Evolutionary conservation across 1,140 invertebrate genomes (phyloP).

Genomic region (Bombus impatiens): DNA sequence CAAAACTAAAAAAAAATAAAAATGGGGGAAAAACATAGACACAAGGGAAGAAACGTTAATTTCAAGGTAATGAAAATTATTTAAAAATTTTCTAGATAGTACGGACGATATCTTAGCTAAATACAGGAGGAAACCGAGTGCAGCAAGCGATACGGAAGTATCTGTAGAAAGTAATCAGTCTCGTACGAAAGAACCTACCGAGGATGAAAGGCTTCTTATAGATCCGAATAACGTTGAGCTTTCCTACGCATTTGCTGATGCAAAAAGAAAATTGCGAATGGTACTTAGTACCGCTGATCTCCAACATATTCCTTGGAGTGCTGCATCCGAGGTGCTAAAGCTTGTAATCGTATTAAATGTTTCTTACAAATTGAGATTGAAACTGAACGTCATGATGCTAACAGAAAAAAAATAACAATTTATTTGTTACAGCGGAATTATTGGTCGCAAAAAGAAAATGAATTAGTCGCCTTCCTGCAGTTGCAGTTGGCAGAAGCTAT

Average conservation of each 20-base stretch:
- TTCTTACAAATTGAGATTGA: neutral
- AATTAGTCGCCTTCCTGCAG: slow-evolving; percentile 88
- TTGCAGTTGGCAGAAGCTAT: slow-evolving; percentile 94
- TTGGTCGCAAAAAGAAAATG: slow-evolving; percentile 84
- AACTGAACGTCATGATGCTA: neutral
- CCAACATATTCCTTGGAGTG: slow-evolving; percentile 81
- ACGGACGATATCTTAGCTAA: slow-evolving; percentile 97
- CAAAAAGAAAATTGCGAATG: slow-evolving; percentile 95
- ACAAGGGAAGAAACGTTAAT: too few relatives aligned
- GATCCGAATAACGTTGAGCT: slow-evolving; percentile 86
- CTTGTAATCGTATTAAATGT: neutral
- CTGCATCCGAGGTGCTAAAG: slow-evolving; percentile 74
- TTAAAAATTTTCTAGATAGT: slow-evolving; percentile 84
- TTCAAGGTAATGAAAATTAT: neutral
- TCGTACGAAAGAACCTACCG: slow-evolving; percentile 76
- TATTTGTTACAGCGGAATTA: slow-evolving; percentile 76
- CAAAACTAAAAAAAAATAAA: neutral
- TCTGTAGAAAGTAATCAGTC: slow-evolving; percentile 79
- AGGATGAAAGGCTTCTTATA: slow-evolving; percentile 84
- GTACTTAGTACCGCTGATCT: slow-evolving; percentile 94
- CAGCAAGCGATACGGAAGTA: slow-evolving; percentile 82
- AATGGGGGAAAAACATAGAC: neutral
- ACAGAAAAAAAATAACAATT: neutral
- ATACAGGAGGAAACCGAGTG: slow-evolving; percentile 92
- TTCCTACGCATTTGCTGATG: slow-evolving; percentile 89